phyloP scores from a whole-genome alignment of 2,797 vertebrate genomes.

The Melanotaenia boesemani region DNA sequence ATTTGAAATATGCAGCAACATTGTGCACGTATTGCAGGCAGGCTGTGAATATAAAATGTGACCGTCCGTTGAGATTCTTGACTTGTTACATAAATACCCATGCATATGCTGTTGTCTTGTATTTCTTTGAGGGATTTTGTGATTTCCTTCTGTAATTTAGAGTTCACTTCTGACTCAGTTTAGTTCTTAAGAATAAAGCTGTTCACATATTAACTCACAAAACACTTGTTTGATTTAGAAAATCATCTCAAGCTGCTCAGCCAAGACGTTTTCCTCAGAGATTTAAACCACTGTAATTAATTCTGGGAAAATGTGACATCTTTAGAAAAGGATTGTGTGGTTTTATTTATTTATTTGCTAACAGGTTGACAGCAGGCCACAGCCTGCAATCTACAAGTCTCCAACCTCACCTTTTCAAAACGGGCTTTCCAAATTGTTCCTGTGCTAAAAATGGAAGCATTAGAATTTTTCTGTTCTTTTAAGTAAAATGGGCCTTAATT shows the following conservation, averaged over 20 bases:
- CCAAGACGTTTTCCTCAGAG: conserved; percentile 8
- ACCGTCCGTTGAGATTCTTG: conserved; percentile 3
- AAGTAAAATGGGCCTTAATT: conserved; percentile 6
- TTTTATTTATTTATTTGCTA: conserved; percentile 16
- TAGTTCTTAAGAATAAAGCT: conserved; percentile 9
- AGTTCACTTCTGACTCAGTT: conserved; percentile 6
- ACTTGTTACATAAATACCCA: conserved; percentile 32
- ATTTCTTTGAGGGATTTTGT: background rate
- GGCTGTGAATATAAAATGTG: conserved; percentile 23
- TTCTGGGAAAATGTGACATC: conserved; percentile 22
- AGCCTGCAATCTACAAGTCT: conserved; percentile 7
- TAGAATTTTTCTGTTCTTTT: conserved; percentile 1
- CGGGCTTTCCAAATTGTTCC: conserved; percentile 7
- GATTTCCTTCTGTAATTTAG: conserved; percentile 11
- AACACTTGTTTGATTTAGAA: conserved; percentile 39
- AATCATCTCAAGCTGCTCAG: conserved; percentile 19
- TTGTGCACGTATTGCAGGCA: conserved; percentile 26
- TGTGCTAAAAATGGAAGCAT: conserved; percentile 23
- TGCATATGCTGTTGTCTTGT: background rate
- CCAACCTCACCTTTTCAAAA: conserved; percentile 1
- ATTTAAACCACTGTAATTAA: conserved; percentile 27
- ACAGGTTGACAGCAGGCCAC: conserved; percentile 12
- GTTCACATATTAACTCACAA: conserved; percentile 25
- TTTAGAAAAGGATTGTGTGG: conserved; percentile 21
- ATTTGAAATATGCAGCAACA: conserved; percentile 29